Evolutionary conservation across 2,113 vertebrate species (phyloP).

Genomic region (Corydoras sp.): DNA sequence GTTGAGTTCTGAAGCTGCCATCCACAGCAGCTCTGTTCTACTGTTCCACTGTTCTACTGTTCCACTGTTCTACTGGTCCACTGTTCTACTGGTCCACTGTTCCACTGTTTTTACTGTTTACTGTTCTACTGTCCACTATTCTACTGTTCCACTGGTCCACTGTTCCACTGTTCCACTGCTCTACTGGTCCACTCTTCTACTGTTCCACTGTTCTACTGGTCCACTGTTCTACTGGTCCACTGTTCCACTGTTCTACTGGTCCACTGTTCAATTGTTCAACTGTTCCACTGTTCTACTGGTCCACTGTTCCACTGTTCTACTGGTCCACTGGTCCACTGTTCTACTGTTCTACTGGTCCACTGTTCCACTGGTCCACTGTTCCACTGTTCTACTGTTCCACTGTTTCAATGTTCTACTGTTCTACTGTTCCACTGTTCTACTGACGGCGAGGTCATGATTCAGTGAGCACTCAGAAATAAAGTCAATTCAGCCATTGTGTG

Average conservation of each 20-base stretch:
- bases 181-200: neutral
- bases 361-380: neutral
- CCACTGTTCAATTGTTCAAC: too few species aligned
- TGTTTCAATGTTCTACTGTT: neutral
- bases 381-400: too few species aligned
- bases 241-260: neutral
- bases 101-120: too few species aligned
- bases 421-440: neutral
- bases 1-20: neutral
- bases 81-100: too few species aligned
- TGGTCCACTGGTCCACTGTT: too few species aligned
- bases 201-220: neutral
- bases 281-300: neutral
- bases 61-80: neutral
- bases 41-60: too few species aligned
- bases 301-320: neutral
- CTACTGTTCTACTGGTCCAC: too few species aligned
- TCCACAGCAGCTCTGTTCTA: neutral
- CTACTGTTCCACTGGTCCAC: too few species aligned
- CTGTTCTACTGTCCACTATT: neutral
- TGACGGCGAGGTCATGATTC: conserved; percentile 25
- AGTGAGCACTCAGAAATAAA: conserved; percentile 22
- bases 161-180: neutral
- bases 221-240: too few species aligned
- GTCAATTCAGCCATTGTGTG: conserved; percentile 24